phyloP scores from a whole-genome alignment of 2,113 vertebrate species.

The Himantopus leucocephalus region DNA sequence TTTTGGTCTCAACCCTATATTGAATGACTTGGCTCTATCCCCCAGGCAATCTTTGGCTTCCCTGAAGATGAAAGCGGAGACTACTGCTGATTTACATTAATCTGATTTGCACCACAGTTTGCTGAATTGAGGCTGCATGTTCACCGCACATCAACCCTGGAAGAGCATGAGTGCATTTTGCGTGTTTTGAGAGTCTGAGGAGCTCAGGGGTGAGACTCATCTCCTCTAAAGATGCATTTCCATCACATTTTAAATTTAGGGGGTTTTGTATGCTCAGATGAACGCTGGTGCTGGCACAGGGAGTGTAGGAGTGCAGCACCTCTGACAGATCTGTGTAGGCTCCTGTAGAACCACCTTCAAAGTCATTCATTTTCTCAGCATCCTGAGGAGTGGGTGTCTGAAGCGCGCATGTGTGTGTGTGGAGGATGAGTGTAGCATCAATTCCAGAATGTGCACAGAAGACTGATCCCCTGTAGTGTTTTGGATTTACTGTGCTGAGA shows the following conservation, averaged over 20 bases:
- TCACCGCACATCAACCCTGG: background rate
- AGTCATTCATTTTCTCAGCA: background rate
- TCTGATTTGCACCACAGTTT: background rate
- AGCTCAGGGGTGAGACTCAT: background rate
- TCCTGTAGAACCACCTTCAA: background rate
- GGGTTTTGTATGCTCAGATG: background rate
- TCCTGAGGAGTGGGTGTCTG: accelerated
- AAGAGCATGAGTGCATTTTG: accelerated
- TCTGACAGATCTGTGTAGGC: background rate
- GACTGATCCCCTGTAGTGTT: background rate
- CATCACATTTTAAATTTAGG: background rate
- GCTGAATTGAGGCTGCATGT: background rate
- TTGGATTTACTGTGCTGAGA: background rate
- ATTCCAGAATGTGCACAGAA: background rate
- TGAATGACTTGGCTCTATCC: too few species aligned
- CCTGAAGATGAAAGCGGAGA: background rate
- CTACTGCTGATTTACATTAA: too few species aligned
- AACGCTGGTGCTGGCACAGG: background rate
- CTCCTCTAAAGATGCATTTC: background rate
- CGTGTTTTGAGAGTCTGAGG: background rate
- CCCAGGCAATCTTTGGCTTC: background rate
- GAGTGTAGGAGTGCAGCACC: background rate
- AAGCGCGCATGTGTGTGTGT: background rate
- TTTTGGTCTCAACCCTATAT: background rate
- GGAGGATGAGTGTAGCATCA: background rate